phyloP scores from a whole-genome alignment of 2,113 vertebrate species.

The Tachysurus vachellii region DNA sequence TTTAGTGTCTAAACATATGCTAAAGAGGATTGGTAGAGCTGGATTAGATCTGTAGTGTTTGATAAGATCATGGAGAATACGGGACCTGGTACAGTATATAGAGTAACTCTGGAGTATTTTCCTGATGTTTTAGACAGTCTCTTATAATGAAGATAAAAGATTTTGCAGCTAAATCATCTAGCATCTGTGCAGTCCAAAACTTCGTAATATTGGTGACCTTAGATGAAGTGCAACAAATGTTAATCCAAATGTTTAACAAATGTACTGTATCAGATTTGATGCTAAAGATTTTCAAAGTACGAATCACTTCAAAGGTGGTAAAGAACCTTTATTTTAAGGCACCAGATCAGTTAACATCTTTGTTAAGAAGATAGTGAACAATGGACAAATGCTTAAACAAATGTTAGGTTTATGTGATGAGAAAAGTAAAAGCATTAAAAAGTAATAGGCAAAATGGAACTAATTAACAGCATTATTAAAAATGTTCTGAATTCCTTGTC shows the following conservation, averaged over 20 bases:
- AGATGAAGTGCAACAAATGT: neutral
- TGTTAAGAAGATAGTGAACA: constrained; percentile 1
- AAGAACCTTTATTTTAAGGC: constrained; percentile 17
- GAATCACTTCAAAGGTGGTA: neutral
- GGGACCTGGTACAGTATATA: neutral
- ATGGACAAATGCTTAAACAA: neutral
- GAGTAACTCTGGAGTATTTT: neutral
- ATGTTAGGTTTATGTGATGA: neutral
- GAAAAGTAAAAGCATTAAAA: neutral
- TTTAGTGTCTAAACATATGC: neutral
- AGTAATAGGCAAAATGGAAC: neutral
- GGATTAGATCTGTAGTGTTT: neutral
- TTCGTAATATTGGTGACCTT: neutral
- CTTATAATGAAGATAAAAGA: neutral
- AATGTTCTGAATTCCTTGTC: constrained; percentile 2
- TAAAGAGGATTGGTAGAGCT: neutral
- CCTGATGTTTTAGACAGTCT: no score
- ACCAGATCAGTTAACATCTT: neutral
- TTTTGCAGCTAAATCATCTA: neutral
- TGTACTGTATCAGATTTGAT: neutral
- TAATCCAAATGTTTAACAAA: neutral
- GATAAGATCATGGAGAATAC: neutral
- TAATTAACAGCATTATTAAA: constrained; percentile 20
- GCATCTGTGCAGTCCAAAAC: neutral
- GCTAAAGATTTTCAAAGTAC: neutral